Evolutionary conservation across 1,140 invertebrate genomes (phyloP).

Genomic region (Lepidostoma basale): DNA sequence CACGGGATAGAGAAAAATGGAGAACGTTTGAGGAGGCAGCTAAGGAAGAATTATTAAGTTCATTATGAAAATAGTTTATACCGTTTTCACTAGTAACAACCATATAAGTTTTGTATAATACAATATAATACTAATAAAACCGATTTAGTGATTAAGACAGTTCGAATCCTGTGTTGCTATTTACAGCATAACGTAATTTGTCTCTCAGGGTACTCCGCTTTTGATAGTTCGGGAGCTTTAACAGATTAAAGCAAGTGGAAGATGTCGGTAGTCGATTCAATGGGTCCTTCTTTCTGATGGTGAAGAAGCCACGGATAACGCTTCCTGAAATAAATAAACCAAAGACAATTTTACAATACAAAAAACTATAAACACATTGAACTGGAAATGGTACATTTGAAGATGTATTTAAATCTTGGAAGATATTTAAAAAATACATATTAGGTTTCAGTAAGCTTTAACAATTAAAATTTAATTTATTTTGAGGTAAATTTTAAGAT

Average conservation of each 20-base stretch:
- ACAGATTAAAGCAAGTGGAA: slow-evolving; percentile 98
- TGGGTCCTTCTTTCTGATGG: slow-evolving; percentile 94
- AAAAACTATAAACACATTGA: slow-evolving; percentile 5
- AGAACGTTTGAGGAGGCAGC: too few relatives aligned
- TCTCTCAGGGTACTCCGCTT: slow-evolving; percentile 93
- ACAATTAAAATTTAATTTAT: too few relatives aligned
- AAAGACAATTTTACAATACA: slow-evolving; percentile 9
- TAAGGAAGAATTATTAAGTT: too few relatives aligned
- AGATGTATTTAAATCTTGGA: too few relatives aligned
- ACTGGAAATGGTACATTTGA: slow-evolving; percentile 18
- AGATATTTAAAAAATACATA: too few relatives aligned
- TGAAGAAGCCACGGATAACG: slow-evolving; percentile 97
- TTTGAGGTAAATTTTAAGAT: too few relatives aligned
- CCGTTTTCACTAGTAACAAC: too few relatives aligned
- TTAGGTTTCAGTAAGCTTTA: too few relatives aligned
- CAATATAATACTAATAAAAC: too few relatives aligned
- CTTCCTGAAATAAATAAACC: slow-evolving; percentile 68
- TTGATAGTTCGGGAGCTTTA: slow-evolving; percentile 98
- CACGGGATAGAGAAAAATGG: too few relatives aligned
- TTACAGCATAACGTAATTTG: slow-evolving; percentile 96
- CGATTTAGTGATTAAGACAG: slow-evolving; percentile 84
- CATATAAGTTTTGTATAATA: too few relatives aligned
- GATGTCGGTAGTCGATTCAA: slow-evolving; percentile 95
- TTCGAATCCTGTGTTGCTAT: slow-evolving; percentile 98
- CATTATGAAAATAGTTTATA: too few relatives aligned